A percentile compares a stretch with the other conserved stretches of the same genome.
These are phyloP conservation scores for Amblyopsis rosae DNA, from an alignment of 2,113 vertebrate species.

Conservation along the genomic window DNA sequence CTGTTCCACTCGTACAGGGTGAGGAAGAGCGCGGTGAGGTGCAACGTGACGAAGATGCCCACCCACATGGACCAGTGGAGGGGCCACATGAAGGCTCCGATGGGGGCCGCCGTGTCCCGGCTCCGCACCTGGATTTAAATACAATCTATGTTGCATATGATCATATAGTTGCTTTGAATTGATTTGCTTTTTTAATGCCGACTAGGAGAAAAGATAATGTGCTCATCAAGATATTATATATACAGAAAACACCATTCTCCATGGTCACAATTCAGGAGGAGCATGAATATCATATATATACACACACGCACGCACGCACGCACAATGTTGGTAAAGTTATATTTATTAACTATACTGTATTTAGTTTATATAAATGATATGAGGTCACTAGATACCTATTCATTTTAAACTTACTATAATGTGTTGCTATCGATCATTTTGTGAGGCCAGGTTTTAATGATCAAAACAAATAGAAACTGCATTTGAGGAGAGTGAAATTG, in stretches of 20 bases:
- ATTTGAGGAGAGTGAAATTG: constrained; percentile 25
- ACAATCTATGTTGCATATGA: background rate
- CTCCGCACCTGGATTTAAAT: constrained; percentile 78
- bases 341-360: too few relatives aligned
- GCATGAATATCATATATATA: background rate
- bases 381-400: background rate
- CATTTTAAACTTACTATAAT: background rate
- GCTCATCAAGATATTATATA: too few relatives aligned
- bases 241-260: too few relatives aligned
- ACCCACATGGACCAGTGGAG: constrained; percentile 99
- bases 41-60: constrained; percentile 91
- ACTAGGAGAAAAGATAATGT: too few relatives aligned
- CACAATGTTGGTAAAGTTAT: background rate
- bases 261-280: too few relatives aligned
- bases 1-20: constrained; percentile 97
- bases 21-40: constrained; percentile 91
- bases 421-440: constrained; percentile 19
- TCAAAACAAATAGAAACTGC: constrained; percentile 37
- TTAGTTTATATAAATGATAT: too few relatives aligned
- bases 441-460: constrained; percentile 18
- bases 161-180: background rate
- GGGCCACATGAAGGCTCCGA: constrained; percentile 96
- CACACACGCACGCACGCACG: too few relatives aligned
- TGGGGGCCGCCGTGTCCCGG: constrained; percentile 87
- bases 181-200: too few relatives aligned